Conservation (phyloP, 2,113 vertebrate genomes). For the Burhinus bistriatus region DNA sequence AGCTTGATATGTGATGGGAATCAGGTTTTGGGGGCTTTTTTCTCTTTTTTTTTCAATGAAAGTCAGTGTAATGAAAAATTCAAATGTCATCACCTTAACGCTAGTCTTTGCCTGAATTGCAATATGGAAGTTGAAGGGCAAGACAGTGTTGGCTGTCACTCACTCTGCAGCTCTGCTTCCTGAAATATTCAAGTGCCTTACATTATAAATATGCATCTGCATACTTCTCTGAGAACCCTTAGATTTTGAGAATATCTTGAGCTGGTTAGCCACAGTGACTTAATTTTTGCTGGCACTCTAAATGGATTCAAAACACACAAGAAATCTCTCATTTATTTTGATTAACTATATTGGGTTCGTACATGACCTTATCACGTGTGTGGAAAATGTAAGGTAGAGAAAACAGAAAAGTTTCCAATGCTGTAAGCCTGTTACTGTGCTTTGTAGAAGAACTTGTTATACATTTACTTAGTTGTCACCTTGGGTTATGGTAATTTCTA, state of each 20-base stretch:
- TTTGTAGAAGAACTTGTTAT: not conserved
- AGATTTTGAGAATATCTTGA: not conserved
- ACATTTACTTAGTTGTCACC: not conserved
- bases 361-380: not conserved
- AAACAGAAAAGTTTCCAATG: not conserved
- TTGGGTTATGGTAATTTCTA: not conserved
- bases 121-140: not conserved
- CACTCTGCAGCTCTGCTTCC: not conserved
- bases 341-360: not conserved
- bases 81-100: not conserved
- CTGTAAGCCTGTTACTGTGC: not conserved
- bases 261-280: not conserved
- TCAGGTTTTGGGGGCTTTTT: not conserved
- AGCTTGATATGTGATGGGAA: not conserved
- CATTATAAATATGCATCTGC: not conserved
- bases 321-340: not conserved
- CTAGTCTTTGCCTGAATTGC: not conserved
- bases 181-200: conserved; percentile 5
- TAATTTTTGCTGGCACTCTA: not conserved
- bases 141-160: not conserved
- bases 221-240: not conserved
- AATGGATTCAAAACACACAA: not conserved
- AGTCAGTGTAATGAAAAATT: not conserved
- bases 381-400: not conserved
- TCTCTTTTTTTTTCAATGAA: not conserved